phyloP scores from a whole-genome alignment of 2,888 invertebrate genomes.

The Aquatica leii region DNA sequence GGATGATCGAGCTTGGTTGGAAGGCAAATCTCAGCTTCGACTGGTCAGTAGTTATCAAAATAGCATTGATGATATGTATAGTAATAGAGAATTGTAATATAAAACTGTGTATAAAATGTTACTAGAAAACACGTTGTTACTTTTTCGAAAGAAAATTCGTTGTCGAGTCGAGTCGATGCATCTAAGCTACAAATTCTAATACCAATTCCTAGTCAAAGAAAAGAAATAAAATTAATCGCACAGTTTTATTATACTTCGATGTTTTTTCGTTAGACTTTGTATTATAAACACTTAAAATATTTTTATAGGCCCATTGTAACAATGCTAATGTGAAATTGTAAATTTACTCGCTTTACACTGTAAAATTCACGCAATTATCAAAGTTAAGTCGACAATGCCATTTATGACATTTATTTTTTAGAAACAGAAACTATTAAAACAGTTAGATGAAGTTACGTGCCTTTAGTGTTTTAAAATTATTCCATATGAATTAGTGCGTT shows the following conservation, averaged over 20 bases:
- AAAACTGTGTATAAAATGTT: slow-evolving; percentile 25
- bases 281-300: not conserved
- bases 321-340: not conserved
- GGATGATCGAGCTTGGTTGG: not conserved
- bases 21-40: not conserved
- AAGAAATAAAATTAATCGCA: not conserved
- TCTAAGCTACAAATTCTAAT: too few species aligned
- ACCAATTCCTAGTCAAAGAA: slow-evolving; percentile 10
- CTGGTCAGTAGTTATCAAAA: slow-evolving; percentile 12
- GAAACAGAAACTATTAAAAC: too few species aligned
- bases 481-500: too few species aligned
- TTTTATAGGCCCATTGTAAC: slow-evolving; percentile 3
- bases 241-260: not conserved
- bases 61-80: slow-evolving; percentile 21
- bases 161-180: not conserved
- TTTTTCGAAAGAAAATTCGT: not conserved
- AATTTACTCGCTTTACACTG: not conserved
- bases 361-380: too few species aligned
- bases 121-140: slow-evolving; percentile 14
- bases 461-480: too few species aligned
- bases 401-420: too few species aligned
- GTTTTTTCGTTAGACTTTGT: not conserved
- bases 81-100: slow-evolving; percentile 23
- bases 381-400: too few species aligned
- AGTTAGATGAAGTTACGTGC: too few species aligned